Base-by-base conservation (phyloP, 2,888 invertebrate species). In the Magallana nippona region DNA sequence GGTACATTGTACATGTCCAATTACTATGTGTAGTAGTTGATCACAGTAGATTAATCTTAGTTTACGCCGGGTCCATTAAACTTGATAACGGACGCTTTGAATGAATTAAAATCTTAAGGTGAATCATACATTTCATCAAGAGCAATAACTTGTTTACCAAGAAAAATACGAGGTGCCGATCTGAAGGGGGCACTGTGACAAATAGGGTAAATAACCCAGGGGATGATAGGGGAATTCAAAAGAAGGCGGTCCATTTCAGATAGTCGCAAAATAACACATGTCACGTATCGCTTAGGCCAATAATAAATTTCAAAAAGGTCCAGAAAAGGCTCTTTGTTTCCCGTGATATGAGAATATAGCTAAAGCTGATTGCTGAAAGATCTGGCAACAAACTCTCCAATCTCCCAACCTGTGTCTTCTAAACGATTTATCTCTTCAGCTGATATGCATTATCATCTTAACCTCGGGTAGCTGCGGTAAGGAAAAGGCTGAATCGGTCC, bases 171-270 rank as follows among this genome's bases (percentile, higher is more conserved):
- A 71, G 27, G 71, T 71, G 71, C 27, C 15, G 71, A 71, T 22
- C 32, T 71, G 13, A 71, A 71, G 22, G 32, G 44, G 32, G 60
- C 15, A 19, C 27, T 22, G 3, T 71, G 32, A 71, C 71, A 71
- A 71, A 71, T 71, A 71, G 13, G 27, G 71, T 71, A 71, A 71
- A 71, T 22, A 71, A 71, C 71, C 71, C 71, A 13, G 13, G 27
- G 27, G 71, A 71, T 71, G 71, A 71, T 71, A 71, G 27, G 71
- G 60, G n/a, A 60, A 10, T 60, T 60, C n/a, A 15, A 60, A 71
- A 5, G 71, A 27, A 71, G 71, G 63, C 60, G 60, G 60, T 8
- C 19, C 60, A 60, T 60, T 60, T 60, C 10, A 71, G 71, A 71
- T 71, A 71, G 22, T 71, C 27, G 32, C 27, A 71, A 71, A 71